A percentile compares a stretch with the other conserved stretches of the same genome.
Conservation (phyloP, 1,140 invertebrate species). For the Drosophila prosaltans region DNA sequence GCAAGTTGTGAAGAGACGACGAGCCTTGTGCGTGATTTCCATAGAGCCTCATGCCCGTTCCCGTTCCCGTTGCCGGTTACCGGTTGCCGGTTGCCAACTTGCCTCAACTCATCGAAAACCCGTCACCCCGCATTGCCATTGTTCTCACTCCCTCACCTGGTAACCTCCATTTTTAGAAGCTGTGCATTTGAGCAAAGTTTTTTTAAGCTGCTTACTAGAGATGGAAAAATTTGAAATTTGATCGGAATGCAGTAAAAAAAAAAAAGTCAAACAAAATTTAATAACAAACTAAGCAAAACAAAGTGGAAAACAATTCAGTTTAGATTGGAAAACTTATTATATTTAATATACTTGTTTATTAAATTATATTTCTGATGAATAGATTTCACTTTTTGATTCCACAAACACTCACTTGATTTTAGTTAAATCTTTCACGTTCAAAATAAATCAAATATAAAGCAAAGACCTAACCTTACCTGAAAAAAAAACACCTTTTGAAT, state of each 20-base stretch:
- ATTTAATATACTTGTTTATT: background rate
- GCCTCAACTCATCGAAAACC: background rate
- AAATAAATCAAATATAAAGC: too few relatives aligned
- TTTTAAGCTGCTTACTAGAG: constrained; percentile 17
- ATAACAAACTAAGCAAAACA: background rate
- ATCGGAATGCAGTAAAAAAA: background rate
- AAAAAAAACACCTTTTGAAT: too few relatives aligned
- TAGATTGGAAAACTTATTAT: background rate
- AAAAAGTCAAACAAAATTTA: background rate
- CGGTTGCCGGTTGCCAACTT: too few relatives aligned
- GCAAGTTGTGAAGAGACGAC: constrained; percentile 42
- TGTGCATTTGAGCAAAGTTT: constrained; percentile 17
- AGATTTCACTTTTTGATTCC: too few relatives aligned
- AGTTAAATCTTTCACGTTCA: too few relatives aligned
- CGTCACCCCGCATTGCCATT: background rate
- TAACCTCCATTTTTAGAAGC: background rate
- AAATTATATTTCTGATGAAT: too few relatives aligned
- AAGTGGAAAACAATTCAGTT: background rate
- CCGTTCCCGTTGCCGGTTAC: background rate
- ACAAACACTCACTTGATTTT: too few relatives aligned
- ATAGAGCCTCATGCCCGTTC: constrained; percentile 28
- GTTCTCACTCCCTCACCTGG: background rate
- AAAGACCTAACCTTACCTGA: too few relatives aligned
- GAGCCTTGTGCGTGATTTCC: constrained; percentile 46
- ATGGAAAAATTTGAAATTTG: constrained; percentile 4